phyloP scores from a whole-genome alignment of 2,797 vertebrate genomes.

The Lacerta agilis region DNA sequence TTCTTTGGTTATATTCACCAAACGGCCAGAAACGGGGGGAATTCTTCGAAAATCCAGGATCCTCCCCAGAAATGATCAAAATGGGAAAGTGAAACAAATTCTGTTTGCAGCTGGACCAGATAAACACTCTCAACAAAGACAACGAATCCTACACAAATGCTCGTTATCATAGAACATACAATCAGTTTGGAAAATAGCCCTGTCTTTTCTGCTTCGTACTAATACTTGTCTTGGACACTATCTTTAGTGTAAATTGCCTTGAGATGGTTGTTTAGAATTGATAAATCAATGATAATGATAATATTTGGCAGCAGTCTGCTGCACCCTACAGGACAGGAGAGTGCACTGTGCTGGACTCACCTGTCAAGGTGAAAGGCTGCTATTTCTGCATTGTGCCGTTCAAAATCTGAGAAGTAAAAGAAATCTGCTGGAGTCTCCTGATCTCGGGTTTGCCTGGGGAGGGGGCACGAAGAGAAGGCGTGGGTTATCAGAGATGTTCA shows the following conservation, averaged over 20 bases:
- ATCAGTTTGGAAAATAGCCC: neutral
- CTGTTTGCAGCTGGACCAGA: neutral
- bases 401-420: conserved; percentile 91
- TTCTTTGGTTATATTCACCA: conserved; percentile 84
- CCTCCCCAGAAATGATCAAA: conserved; percentile 62
- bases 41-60: conserved; percentile 86
- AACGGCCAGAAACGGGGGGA: conserved; percentile 83
- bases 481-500: neutral
- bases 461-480: neutral
- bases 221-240: neutral
- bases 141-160: neutral
- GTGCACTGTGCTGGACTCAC: conserved; percentile 60
- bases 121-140: neutral
- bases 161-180: neutral
- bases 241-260: too few relatives aligned
- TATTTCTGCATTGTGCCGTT: conserved; percentile 88
- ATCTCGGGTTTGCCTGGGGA: conserved; percentile 81
- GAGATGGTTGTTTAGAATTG: too few relatives aligned
- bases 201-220: neutral
- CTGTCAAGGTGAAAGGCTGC: conserved; percentile 88
- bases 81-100: conserved; percentile 19
- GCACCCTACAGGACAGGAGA: neutral
- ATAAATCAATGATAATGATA: too few relatives aligned
- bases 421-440: conserved; percentile 86
- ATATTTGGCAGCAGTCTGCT: neutral